Evolutionary conservation across 1,140 invertebrate genomes (phyloP).

Genomic region (Conus betulinus): DNA sequence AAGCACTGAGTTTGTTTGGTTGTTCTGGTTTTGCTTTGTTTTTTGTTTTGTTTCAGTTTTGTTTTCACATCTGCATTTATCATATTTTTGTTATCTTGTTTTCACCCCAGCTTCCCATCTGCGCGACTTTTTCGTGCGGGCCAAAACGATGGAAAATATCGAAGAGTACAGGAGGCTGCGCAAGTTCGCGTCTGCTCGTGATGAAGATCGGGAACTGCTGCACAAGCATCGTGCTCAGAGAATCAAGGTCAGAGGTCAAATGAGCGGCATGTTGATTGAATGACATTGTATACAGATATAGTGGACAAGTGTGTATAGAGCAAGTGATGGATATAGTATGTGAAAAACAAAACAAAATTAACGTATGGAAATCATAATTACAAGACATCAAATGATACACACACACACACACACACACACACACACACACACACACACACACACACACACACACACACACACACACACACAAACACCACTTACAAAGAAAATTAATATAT

Average conservation of each 20-base stretch:
- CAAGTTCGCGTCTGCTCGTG: constrained; percentile 55
- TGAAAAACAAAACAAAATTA: no score
- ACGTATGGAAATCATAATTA: no score
- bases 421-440: no score
- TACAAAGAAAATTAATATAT: no score
- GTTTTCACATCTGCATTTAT: background rate
- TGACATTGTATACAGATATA: background rate
- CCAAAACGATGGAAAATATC: constrained; percentile 58
- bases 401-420: no score
- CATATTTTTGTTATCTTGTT: background rate
- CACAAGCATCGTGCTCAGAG: constrained; percentile 57
- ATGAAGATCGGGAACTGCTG: constrained; percentile 53
- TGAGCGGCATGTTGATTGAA: background rate
- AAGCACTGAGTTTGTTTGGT: no score
- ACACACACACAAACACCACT: no score
- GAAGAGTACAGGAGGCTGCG: constrained; percentile 53
- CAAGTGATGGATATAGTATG: no score
- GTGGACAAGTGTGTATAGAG: background rate
- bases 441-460: no score
- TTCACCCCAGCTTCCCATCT: constrained; percentile 21
- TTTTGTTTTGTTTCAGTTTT: no score
- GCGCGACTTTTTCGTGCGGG: constrained; percentile 52
- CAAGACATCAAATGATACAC: no score
- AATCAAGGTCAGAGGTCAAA: constrained; percentile 45
- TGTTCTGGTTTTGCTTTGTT: no score